Evolutionary conservation across 1,140 invertebrate genomes (phyloP).

Genomic region (Condylostylus longicornis): DNA sequence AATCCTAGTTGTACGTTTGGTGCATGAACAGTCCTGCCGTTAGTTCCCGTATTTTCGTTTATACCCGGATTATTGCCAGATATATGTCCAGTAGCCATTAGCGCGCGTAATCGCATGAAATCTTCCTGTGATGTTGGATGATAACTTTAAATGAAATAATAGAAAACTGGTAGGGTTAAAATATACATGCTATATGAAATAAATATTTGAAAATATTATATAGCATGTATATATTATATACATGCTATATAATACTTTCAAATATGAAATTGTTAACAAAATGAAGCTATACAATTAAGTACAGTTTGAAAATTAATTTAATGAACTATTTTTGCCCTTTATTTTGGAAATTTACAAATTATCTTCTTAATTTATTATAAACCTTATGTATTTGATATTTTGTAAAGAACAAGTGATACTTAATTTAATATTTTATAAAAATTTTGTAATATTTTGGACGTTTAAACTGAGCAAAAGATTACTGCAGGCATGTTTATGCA

Average conservation of each 20-base stretch:
- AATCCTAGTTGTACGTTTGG: slow-evolving; percentile 26
- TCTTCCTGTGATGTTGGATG: slow-evolving; percentile 31
- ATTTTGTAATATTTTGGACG: background rate
- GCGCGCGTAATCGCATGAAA: slow-evolving; percentile 28
- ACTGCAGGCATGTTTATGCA: background rate
- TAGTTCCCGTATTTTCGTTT: slow-evolving; percentile 15
- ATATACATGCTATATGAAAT: too few species aligned
- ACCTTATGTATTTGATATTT: too few species aligned
- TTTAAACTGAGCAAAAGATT: background rate
- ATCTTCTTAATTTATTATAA: too few species aligned
- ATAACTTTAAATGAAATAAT: slow-evolving; percentile 15
- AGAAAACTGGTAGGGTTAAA: too few species aligned
- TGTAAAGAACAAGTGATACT: too few species aligned
- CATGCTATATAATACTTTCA: slow-evolving; percentile 1
- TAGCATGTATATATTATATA: slow-evolving; percentile 7
- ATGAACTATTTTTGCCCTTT: background rate
- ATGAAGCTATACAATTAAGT: background rate
- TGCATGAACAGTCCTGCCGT: slow-evolving; percentile 22
- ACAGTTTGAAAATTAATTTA: background rate
- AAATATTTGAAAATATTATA: slow-evolving; percentile 18
- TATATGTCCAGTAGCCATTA: slow-evolving; percentile 27
- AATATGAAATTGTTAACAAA: background rate
- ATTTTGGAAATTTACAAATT: too few species aligned
- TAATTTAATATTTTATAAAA: background rate
- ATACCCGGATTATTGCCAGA: slow-evolving; percentile 16